Base-by-base conservation (phyloP, 2,113 vertebrate genomes). In the Typhlomys cinereus region DNA sequence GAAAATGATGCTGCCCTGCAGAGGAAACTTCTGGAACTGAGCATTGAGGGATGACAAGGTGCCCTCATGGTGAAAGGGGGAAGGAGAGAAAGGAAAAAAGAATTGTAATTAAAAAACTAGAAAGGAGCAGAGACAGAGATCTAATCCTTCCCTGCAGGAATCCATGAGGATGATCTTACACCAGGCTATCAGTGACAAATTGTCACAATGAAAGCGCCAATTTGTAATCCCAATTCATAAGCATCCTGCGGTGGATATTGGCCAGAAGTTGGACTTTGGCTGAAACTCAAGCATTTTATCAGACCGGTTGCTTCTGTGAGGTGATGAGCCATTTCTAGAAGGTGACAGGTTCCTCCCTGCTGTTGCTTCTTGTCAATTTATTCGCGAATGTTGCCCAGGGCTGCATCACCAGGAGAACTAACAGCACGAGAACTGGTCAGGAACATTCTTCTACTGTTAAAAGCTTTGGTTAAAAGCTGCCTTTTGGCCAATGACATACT, bases 401-500 rank as follows among this genome's bases (percentile, higher is more conserved):
- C 78, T 96, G 78, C 79, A n/a, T 85, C 90, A 90, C 71, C 61
- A 87, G 73, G 36, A 71, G 48, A 82, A 92, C 59, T 70, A 96
- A 81, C 69, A 89, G 95, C 62, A 71, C 93, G 94, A 34, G 27
- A 21, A 59, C 75, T 88, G 91, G 31, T 57, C 34, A n/a, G 44
- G 15, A 52, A 83, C n/a, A 52, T 25, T 39, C 23, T 50, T 97
- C 57, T 85, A 36, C 88, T 96, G 50, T 94, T n/a, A n/a, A 95
- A 90, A 78, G 96, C 69, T 97, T 94, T 97, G 94, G 20, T 86
- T 94, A 85, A 50, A 75, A 95, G 83, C 91, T 90, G 57, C 78
- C 44, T 81, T 97, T 97, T 96, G 93, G 89, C 90, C 6, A 0
- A 12, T 6, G 23, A 44, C 69, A 46, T 82, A 89, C 90, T 95